A percentile compares a stretch with the other conserved stretches of the same genome.
phyloP scores from a whole-genome alignment of 1,140 invertebrate genomes.

The Brachystomella parvula region DNA sequence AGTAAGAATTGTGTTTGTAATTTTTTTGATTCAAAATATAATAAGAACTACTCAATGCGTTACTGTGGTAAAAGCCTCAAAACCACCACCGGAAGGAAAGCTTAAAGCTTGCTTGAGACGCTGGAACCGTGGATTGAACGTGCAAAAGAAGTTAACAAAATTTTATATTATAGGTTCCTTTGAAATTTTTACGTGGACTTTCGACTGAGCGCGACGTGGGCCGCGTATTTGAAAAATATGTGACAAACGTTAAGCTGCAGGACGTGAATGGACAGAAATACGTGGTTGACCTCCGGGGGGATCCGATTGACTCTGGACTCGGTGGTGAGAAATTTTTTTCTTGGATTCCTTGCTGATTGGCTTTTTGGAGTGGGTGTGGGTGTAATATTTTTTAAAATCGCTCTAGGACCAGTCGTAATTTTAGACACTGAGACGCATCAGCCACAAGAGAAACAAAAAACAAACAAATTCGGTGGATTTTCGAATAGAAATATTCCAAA shows the following conservation, averaged over 20 bases:
- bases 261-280: constrained; percentile 15
- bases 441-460: background rate
- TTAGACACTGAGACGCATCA: background rate
- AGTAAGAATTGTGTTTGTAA: too few relatives aligned
- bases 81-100: too few relatives aligned
- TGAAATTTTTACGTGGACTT: constrained; percentile 7
- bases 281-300: background rate
- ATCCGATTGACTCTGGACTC: background rate
- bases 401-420: background rate
- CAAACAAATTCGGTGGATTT: background rate
- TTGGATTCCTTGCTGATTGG: too few relatives aligned
- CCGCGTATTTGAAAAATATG: constrained; percentile 15
- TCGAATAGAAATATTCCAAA: constrained; percentile 5
- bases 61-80: too few relatives aligned
- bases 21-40: too few relatives aligned
- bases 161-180: constrained; percentile 17
- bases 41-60: too few relatives aligned
- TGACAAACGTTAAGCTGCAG: constrained; percentile 16
- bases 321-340: too few relatives aligned
- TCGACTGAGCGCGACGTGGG: constrained; percentile 5
- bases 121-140: too few relatives aligned
- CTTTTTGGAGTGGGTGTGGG: too few relatives aligned
- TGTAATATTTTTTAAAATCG: too few relatives aligned
- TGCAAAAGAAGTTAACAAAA: too few relatives aligned
- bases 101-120: too few relatives aligned